Percentiles rank a stretch among this genome's conserved stretches.
These are phyloP conservation scores for Paratrypauchen microcephalus DNA, from an alignment of 2,797 vertebrate genomes.

Conservation along the genomic window DNA sequence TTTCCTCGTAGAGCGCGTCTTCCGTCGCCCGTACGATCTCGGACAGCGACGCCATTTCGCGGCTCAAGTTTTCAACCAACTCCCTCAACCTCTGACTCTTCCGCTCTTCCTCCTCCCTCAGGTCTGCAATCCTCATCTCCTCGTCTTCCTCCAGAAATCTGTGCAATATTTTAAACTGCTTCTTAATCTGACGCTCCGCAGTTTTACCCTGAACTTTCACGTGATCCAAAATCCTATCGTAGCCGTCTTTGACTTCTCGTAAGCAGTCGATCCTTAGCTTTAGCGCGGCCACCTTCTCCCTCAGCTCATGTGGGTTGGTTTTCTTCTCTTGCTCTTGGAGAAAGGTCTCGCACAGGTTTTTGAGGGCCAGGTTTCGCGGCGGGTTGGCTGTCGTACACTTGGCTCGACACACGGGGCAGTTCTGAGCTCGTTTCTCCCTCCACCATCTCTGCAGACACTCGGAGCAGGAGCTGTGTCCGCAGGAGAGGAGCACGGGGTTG, in stretches of 20 bases:
- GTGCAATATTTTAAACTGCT: not conserved
- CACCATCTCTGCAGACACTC: slow-evolving; percentile 36
- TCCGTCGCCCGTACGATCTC: not conserved
- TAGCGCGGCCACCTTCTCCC: slow-evolving; percentile 16
- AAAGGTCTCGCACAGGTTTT: slow-evolving; percentile 27
- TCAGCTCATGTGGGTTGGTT: not conserved
- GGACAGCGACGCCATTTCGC: not conserved
- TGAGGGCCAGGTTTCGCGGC: slow-evolving; percentile 26
- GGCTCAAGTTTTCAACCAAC: not conserved
- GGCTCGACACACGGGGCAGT: slow-evolving; percentile 21
- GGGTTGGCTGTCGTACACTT: slow-evolving; percentile 2
- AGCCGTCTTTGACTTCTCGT: not conserved
- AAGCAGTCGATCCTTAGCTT: slow-evolving; percentile 17
- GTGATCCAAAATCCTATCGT: not conserved
- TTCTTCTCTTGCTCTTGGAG: not conserved
- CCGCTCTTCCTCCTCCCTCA: not conserved
- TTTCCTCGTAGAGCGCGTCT: not conserved
- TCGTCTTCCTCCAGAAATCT: slow-evolving; percentile 5
- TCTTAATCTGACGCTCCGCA: not conserved
- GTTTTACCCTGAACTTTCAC: not conserved
- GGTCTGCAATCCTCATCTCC: not conserved
- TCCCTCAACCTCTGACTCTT: not conserved
- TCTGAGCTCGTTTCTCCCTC: not conserved
- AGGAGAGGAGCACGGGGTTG: slow-evolving; percentile 26
- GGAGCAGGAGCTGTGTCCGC: slow-evolving; percentile 41